Conservation (phyloP, 2,113 vertebrate genomes). For the Heloderma charlesbogerti region DNA sequence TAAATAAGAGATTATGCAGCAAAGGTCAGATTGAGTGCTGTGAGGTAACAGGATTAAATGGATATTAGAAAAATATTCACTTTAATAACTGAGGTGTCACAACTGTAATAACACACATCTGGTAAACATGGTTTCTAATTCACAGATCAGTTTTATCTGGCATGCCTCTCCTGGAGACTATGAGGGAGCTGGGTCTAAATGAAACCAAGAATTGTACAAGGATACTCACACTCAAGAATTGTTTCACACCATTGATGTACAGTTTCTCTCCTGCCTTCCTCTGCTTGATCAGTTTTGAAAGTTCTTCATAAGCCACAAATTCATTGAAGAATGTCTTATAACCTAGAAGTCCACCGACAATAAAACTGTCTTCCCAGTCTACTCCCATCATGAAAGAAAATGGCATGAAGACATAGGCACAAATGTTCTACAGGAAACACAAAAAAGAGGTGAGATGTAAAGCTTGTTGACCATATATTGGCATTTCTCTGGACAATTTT, state of each 20-base stretch:
- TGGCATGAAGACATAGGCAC: constrained; percentile 90
- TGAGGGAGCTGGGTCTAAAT: background rate
- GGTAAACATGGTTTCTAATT: background rate
- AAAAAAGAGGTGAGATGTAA: constrained; percentile 18
- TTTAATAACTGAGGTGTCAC: background rate
- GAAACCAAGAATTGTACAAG: background rate
- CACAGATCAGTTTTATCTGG: background rate
- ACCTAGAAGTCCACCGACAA: constrained; percentile 87
- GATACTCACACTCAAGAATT: constrained; percentile 84
- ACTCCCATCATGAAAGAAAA: constrained; percentile 92
- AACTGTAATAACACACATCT: background rate
- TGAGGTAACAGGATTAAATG: background rate
- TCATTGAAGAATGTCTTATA: constrained; percentile 92
- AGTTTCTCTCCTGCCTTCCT: constrained; percentile 80
- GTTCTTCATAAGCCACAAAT: constrained; percentile 87
- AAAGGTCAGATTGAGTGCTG: background rate
- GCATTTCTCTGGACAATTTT: background rate
- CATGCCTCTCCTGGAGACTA: background rate
- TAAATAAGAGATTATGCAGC: background rate
- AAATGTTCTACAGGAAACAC: constrained; percentile 80
- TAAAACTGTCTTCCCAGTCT: constrained; percentile 90
- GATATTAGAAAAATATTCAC: background rate
- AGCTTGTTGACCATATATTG: background rate
- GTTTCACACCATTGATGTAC: constrained; percentile 84
- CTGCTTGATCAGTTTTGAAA: constrained; percentile 81